These are phyloP conservation scores for Scaptomyza polygonia DNA, from an alignment of 2,888 invertebrate species.

Conservation along the genomic window DNA sequence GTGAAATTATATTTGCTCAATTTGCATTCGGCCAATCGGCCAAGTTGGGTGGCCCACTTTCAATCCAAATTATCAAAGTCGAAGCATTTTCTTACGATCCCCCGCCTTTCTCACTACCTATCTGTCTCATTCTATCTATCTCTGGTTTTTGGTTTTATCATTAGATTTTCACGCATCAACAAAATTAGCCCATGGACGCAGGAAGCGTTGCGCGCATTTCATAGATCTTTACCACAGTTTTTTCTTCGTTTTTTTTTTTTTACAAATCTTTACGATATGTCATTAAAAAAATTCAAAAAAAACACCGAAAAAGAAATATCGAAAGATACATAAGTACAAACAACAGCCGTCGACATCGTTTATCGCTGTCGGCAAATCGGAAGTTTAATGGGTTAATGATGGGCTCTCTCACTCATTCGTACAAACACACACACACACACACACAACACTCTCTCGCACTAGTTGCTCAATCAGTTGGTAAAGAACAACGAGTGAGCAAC, in stretches of 20 bases:
- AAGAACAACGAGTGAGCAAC: constrained; percentile 44
- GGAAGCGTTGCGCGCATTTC: constrained; percentile 70
- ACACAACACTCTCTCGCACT: constrained; percentile 7
- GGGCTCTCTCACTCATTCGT: constrained; percentile 45
- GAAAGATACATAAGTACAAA: too few species aligned
- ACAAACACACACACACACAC: too few species aligned
- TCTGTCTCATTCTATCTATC: not conserved
- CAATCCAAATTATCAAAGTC: constrained; percentile 44
- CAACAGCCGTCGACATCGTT: constrained; percentile 58
- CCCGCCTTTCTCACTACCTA: not conserved
- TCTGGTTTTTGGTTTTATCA: constrained; percentile 10
- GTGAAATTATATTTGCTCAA: constrained; percentile 73
- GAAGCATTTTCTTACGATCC: constrained; percentile 30
- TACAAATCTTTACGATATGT: constrained; percentile 80
- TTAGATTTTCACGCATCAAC: constrained; percentile 65
- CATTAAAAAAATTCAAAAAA: constrained; percentile 62
- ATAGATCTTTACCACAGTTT: constrained; percentile 71
- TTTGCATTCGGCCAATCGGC: constrained; percentile 38
- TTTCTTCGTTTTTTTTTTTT: too few species aligned
- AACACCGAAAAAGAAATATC: constrained; percentile 28
- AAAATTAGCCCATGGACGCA: constrained; percentile 62
- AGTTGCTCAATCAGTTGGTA: constrained; percentile 9
- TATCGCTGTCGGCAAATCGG: constrained; percentile 80
- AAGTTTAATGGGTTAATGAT: constrained; percentile 80
- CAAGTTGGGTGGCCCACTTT: constrained; percentile 58